phyloP scores from a whole-genome alignment of 2,888 invertebrate species.

The Ophioninae sp. region DNA sequence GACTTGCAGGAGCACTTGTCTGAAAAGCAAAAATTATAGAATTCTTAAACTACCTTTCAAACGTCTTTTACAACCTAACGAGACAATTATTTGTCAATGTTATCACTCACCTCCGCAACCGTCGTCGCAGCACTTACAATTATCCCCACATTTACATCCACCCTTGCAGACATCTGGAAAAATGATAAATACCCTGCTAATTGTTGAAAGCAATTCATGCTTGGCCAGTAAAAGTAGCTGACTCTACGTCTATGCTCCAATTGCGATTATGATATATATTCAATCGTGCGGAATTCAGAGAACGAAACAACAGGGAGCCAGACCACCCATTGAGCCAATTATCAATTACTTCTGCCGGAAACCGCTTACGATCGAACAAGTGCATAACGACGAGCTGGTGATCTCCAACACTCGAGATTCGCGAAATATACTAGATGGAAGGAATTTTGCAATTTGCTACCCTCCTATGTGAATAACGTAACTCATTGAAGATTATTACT shows the following conservation, averaged over 20 bases:
- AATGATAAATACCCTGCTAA: background rate
- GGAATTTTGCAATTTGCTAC: background rate
- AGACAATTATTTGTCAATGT: background rate
- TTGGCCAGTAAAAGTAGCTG: background rate
- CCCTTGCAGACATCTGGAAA: constrained; percentile 75
- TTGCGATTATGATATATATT: background rate
- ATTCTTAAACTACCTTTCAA: background rate
- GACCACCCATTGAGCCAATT: constrained; percentile 34
- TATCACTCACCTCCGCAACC: constrained; percentile 67
- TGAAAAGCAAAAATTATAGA: constrained; percentile 61
- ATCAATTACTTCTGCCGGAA: constrained; percentile 49
- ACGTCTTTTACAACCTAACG: background rate
- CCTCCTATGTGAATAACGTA: no score
- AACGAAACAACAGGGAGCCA: constrained; percentile 3
- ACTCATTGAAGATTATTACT: no score
- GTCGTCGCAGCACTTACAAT: constrained; percentile 75
- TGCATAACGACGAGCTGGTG: constrained; percentile 37
- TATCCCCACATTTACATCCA: constrained; percentile 75
- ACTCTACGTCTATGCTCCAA: no score
- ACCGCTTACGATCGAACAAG: background rate
- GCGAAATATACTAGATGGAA: background rate
- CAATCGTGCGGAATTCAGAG: background rate
- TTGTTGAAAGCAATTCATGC: background rate
- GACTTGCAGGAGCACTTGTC: constrained; percentile 73
- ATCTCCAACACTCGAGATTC: constrained; percentile 18